A percentile compares a stretch with the other conserved stretches of the same genome.
Evolutionary conservation across 2,797 vertebrate genomes (phyloP).

Genomic region (Menidia menidia): DNA sequence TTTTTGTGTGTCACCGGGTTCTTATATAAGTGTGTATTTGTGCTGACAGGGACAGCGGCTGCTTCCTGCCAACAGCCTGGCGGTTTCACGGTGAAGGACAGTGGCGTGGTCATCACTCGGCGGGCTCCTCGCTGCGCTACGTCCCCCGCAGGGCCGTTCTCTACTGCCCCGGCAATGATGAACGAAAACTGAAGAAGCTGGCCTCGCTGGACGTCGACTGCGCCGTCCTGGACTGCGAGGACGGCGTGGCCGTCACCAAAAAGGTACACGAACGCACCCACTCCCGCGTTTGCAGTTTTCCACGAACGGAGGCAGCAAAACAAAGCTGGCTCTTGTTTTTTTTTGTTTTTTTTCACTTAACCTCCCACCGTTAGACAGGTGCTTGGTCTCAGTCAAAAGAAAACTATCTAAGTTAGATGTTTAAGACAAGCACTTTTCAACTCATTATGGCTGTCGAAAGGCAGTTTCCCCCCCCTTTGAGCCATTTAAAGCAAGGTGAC

Average conservation of each 20-base stretch:
- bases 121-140: conserved; percentile 83
- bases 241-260: conserved; percentile 94
- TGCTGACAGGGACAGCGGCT: conserved; percentile 68
- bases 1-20: conserved; percentile 23
- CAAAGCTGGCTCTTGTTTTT: conserved; percentile 35
- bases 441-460: conserved; percentile 81
- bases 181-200: conserved; percentile 94
- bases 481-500: conserved; percentile 87
- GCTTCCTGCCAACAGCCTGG: conserved; percentile 61
- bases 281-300: neutral
- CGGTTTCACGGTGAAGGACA: conserved; percentile 50
- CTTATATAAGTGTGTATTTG: conserved; percentile 54
- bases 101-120: conserved; percentile 74
- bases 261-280: conserved; percentile 85
- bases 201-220: conserved; percentile 91
- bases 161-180: conserved; percentile 94
- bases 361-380: conserved; percentile 74
- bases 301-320: conserved; percentile 6
- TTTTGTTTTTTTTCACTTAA: conserved; percentile 45
- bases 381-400: conserved; percentile 79
- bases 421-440: conserved; percentile 84
- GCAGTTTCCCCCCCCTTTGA: conserved; percentile 74
- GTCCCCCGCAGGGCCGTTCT: conserved; percentile 93
- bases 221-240: conserved; percentile 96
- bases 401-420: conserved; percentile 82